These are phyloP conservation scores for Hemaris fuciformis DNA, from an alignment of 2,888 invertebrate genomes.

Conservation along the genomic window DNA sequence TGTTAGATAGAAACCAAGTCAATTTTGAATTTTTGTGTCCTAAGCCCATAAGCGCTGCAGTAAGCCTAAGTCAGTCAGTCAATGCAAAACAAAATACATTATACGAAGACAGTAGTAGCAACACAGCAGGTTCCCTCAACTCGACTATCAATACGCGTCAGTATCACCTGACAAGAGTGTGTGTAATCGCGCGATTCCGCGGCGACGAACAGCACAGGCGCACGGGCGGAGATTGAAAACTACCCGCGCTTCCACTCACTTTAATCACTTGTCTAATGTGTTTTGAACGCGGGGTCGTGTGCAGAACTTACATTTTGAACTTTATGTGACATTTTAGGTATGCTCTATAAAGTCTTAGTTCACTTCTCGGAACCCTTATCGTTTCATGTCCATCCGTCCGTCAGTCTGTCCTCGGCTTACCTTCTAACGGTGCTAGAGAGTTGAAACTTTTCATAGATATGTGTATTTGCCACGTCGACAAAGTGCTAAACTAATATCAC, in stretches of 20 bases:
- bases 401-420: too few species aligned
- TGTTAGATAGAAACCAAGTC: too few species aligned
- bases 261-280: background rate
- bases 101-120: background rate
- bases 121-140: background rate
- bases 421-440: too few species aligned
- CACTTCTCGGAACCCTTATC: too few species aligned
- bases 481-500: too few species aligned
- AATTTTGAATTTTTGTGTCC: too few species aligned
- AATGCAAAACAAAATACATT: too few species aligned
- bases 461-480: too few species aligned
- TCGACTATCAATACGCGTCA: constrained; percentile 15
- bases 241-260: background rate
- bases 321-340: background rate
- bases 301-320: background rate
- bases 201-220: background rate
- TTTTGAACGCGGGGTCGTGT: background rate
- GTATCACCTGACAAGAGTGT: constrained; percentile 16
- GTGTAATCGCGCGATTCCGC: background rate
- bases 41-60: too few species aligned
- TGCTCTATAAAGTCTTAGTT: too few species aligned
- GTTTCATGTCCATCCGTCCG: too few species aligned
- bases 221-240: background rate
- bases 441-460: too few species aligned
- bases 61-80: background rate